Evolutionary conservation across 2,113 vertebrate species (phyloP), one percentile per base, ranked within the genome.

Genomic region (Noctilio leporinus): DNA sequence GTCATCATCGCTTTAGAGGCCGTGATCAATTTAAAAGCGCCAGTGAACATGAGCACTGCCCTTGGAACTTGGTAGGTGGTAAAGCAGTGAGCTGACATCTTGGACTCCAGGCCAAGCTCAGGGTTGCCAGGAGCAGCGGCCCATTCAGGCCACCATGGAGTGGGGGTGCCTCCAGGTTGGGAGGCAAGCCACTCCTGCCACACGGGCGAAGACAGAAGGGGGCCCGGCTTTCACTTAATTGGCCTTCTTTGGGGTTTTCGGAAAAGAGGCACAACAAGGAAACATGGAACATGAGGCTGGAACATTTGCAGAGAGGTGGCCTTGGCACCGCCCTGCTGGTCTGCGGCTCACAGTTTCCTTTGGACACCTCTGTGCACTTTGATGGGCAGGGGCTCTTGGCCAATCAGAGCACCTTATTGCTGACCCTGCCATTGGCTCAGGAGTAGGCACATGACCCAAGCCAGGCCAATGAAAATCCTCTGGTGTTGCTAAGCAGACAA

Each of bases 351-450:
- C 78, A 77, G 84, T 95, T 93, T 90, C 93, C 80, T 89, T 67
- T 22, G 80, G 76, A 84, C 78, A 47, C 85, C 62, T 62, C 92
- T 95, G 55, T 84, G 91, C 35, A 47, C 70, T 57, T 86, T 81
- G 77, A 73, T 75, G 90, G 59, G 73, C 73, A 59, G 55, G 38
- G 51, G 19, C 28, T 24, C 59, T 55, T 76, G 77, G 43, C 95
- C 95, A 96, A 97, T 94, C 93, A 78, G 85, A 87, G 59, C 62
- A 17, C 81, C 24, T n/a, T 62, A 88, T 95, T 96, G 62, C 65
- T 75, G 75, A 59, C 55, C 26, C 9, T 49, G 10, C 35, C 59
- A 95, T 96, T 97, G 96, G 97, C 17, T 88, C 51, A 90, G 72
- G 53, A 51, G 0, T 30, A 67, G 70, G 76, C 84, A 73, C 24